These are phyloP conservation scores for Forbesichthys agassizii DNA, from an alignment of 2,113 vertebrate genomes.

Conservation along the genomic window DNA sequence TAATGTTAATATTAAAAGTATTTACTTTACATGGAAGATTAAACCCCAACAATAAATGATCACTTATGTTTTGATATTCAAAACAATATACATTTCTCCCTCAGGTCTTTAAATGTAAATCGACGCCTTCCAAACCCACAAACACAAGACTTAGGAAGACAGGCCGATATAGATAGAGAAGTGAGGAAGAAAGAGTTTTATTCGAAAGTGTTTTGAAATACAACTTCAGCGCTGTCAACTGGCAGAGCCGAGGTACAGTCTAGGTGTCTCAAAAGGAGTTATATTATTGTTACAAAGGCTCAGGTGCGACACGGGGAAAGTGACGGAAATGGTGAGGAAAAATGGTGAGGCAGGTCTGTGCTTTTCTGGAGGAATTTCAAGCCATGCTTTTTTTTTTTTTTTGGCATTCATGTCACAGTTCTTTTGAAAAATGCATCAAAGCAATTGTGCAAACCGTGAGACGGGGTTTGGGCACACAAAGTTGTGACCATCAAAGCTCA, in stretches of 20 bases:
- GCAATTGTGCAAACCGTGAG: constrained; percentile 58
- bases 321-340: constrained; percentile 46
- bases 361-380: constrained; percentile 56
- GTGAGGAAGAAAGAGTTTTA: constrained; percentile 15
- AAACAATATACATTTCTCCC: constrained; percentile 7
- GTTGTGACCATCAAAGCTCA: constrained; percentile 63
- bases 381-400: constrained; percentile 32
- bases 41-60: not conserved
- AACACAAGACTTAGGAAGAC: constrained; percentile 6
- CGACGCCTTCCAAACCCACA: constrained; percentile 19
- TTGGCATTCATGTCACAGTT: constrained; percentile 69
- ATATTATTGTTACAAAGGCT: constrained; percentile 45
- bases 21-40: not conserved
- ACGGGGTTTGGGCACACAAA: constrained; percentile 63
- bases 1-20: not conserved
- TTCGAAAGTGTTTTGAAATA: constrained; percentile 37
- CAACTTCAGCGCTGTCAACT: constrained; percentile 47
- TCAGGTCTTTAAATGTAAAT: constrained; percentile 6
- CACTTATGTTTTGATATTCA: not conserved
- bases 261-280: constrained; percentile 39
- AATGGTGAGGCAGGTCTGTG: not conserved
- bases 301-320: constrained; percentile 32
- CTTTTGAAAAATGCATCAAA: constrained; percentile 78
- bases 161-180: not conserved
- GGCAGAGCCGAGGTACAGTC: constrained; percentile 33